Percentiles rank a stretch among this genome's conserved stretches.
These are phyloP conservation scores for Lochmaea capreae DNA, from an alignment of 2,888 invertebrate genomes.

Conservation along the genomic window DNA sequence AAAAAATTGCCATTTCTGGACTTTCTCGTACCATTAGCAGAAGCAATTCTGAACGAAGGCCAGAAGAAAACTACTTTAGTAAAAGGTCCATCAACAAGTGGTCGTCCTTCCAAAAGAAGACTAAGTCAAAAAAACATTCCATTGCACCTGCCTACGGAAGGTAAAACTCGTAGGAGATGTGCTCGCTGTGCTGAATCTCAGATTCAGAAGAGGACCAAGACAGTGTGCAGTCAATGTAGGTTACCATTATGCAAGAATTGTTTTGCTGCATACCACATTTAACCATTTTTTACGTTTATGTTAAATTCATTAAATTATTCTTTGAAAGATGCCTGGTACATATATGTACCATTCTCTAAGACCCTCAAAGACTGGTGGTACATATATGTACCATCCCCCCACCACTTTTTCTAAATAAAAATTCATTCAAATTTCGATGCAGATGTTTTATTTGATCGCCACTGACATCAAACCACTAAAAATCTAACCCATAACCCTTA, in stretches of 20 bases:
- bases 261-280: too few relatives aligned
- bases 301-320: slow-evolving; percentile 13
- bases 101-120: slow-evolving; percentile 26
- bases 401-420: slow-evolving; percentile 16
- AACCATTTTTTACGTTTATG: slow-evolving; percentile 8
- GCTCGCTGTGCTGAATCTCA: slow-evolving; percentile 12
- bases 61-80: slow-evolving; percentile 2
- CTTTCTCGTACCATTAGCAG: too few relatives aligned
- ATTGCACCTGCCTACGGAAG: slow-evolving; percentile 19
- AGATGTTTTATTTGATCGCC: slow-evolving; percentile 19
- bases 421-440: slow-evolving; percentile 16
- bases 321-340: slow-evolving; percentile 15
- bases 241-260: too few relatives aligned
- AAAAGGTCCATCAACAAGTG: slow-evolving; percentile 29
- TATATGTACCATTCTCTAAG: slow-evolving; percentile 14
- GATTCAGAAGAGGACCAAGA: slow-evolving; percentile 20
- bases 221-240: slow-evolving; percentile 19
- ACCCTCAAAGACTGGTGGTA: slow-evolving; percentile 21
- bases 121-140: slow-evolving; percentile 23
- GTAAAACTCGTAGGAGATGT: slow-evolving; percentile 20
- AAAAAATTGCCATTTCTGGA: too few relatives aligned
- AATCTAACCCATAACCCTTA: neutral
- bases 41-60: too few relatives aligned
- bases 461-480: slow-evolving; percentile 19
- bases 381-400: slow-evolving; percentile 17